phyloP scores from a whole-genome alignment of 2,888 invertebrate genomes.

The Iselma pallidipennis region DNA sequence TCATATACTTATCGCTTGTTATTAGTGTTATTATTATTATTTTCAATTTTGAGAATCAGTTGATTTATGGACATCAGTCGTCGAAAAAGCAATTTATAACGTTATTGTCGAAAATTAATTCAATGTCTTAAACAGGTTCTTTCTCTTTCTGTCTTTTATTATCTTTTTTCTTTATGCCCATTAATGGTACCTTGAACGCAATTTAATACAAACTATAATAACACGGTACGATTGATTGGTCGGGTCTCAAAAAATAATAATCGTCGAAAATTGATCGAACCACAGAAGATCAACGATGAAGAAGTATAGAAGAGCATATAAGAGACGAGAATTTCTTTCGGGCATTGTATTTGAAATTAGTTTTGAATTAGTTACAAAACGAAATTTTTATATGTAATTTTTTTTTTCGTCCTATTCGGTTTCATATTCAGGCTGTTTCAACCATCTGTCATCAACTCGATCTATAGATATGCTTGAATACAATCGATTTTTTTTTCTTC shows the following conservation, averaged over 20 bases:
- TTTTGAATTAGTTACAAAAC: slow-evolving; percentile 41
- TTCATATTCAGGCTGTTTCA: background rate
- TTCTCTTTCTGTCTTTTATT: slow-evolving; percentile 4
- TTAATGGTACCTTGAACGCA: slow-evolving; percentile 38
- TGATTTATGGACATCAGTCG: slow-evolving; percentile 19
- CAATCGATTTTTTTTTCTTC: slow-evolving; percentile 35
- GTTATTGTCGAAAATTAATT: slow-evolving; percentile 45
- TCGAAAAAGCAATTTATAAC: slow-evolving; percentile 34
- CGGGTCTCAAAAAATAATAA: slow-evolving; percentile 46
- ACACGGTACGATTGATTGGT: slow-evolving; percentile 48
- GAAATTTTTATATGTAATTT: background rate
- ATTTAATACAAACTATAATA: slow-evolving; percentile 46
- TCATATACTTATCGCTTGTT: background rate
- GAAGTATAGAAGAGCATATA: background rate
- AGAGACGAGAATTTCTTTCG: slow-evolving; percentile 37
- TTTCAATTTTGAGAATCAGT: background rate
- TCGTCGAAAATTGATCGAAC: slow-evolving; percentile 42
- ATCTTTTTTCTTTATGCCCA: slow-evolving; percentile 37
- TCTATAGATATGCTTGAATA: background rate
- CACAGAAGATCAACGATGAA: no score
- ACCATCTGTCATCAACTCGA: background rate
- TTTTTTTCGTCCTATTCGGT: background rate
- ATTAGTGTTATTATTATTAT: background rate
- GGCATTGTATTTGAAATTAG: slow-evolving; percentile 48
- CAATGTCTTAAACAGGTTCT: slow-evolving; percentile 41